Evolutionary conservation across 2,113 vertebrate genomes (phyloP).

Genomic region (Lycocorax pyrrhopterus): DNA sequence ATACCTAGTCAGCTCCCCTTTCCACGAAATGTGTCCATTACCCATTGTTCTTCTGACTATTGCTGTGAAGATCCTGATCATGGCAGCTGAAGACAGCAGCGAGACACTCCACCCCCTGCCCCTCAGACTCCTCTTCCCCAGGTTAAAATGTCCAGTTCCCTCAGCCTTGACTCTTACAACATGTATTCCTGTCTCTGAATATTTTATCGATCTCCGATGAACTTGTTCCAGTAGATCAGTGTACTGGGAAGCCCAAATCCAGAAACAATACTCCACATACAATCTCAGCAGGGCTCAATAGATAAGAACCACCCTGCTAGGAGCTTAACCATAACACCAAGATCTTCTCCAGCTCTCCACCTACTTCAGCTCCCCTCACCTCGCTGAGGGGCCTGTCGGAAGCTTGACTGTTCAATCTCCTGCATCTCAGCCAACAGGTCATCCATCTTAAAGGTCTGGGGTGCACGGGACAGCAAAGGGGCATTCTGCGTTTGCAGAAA

Average conservation of each 20-base stretch:
- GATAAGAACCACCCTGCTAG: neutral
- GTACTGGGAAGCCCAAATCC: neutral
- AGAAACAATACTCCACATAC: neutral
- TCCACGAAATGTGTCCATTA: neutral
- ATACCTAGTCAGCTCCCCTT: neutral
- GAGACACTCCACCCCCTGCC: neutral
- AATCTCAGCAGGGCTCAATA: neutral
- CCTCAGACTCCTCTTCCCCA: neutral
- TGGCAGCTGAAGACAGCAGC: neutral
- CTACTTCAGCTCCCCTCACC: slow-evolving; percentile 66
- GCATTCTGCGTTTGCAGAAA: slow-evolving; percentile 85
- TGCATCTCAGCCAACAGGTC: slow-evolving; percentile 98
- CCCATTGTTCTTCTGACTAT: neutral
- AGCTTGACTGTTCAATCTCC: slow-evolving; percentile 94
- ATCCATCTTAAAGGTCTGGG: slow-evolving; percentile 97
- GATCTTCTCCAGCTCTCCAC: neutral
- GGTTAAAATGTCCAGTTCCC: neutral
- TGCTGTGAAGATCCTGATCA: neutral
- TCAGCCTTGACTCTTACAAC: neutral
- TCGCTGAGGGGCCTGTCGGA: slow-evolving; percentile 93
- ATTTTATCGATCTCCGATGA: neutral
- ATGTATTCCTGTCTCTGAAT: neutral
- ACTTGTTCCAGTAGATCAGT: neutral
- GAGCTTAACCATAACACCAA: neutral
- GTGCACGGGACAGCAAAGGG: slow-evolving; percentile 81